Base-by-base conservation (phyloP, 2,888 invertebrate species). In the Eremobia ochroleuca region DNA sequence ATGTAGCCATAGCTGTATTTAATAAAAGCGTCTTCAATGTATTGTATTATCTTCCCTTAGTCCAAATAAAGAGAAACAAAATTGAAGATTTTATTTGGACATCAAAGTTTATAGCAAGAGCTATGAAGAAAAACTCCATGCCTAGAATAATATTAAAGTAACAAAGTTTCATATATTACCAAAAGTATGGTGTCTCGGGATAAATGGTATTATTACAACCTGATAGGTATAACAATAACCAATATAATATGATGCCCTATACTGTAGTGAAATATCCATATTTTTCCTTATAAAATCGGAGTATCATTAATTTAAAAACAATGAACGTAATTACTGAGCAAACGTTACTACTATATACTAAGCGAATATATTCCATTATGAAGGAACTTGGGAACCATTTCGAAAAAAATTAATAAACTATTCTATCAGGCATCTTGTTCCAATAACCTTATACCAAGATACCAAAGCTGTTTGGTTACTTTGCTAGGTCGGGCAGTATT, bases 11-110 rank as follows among this genome's bases (percentile, higher is more conserved):
- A 66, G 37, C 37, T 31, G 28, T 65, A 65, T 78, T 65, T 65
- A 73, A 58, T 59, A 81, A 66, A 65, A 74, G 34, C 75, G 59
- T 34, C 65, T 74, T 59, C 75, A 81, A 65, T 78, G n/a, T 81
- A 66, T 82, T 52, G 66, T 66, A 81, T 74, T 75, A 76, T 52
- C 34, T 81, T 40, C 25, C 18, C 28, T 43, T 11, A 52, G 58
- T 21, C 18, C 52, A 79, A 79, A 82, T 79, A 79, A 75, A 82
- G 15, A 37, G 66, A 79, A 82, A 76, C 76, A 66, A 79, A 82
- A 79, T 79, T 82, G 76, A 66, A 82, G 59, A 79, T 82, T 79
- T 79, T 79, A 79, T 79, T 79, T 82, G 52, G 28, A 43, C 37
- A 75, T 79, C 58, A 79, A 79, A 76, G 65, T 82, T 79, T 79